These are phyloP conservation scores for Catharus ustulatus DNA, from an alignment of 2,797 vertebrate species.

Conservation along the genomic window DNA sequence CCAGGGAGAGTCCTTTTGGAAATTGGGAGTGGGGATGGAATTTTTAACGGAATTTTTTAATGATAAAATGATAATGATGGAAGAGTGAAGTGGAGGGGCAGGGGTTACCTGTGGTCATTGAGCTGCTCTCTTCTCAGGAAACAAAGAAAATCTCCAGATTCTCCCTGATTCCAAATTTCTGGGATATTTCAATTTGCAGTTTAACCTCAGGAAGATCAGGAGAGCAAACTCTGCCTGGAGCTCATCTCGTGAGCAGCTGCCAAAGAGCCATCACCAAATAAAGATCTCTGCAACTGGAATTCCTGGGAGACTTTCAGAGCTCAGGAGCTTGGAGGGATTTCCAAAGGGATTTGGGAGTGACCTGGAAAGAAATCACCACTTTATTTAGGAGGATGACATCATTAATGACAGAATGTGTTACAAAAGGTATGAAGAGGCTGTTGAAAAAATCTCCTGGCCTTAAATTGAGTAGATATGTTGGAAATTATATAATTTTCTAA, in stretches of 20 bases:
- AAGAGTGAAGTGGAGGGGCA: background rate
- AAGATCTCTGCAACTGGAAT: background rate
- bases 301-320: background rate
- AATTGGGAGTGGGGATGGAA: background rate
- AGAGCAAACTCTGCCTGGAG: background rate
- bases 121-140: background rate
- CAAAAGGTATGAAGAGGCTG: background rate
- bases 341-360: background rate
- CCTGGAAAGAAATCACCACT: background rate
- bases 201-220: background rate
- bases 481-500: accelerated
- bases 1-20: background rate
- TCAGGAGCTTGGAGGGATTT: background rate
- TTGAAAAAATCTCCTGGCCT: background rate
- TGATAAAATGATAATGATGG: background rate
- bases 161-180: accelerated
- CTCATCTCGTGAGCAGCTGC: background rate
- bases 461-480: background rate
- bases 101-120: background rate
- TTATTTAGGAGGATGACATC: background rate
- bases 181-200: background rate
- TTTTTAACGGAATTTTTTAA: background rate
- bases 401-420: background rate
- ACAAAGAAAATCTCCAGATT: background rate
- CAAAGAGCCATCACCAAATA: background rate